Evolutionary conservation across 2,113 vertebrate genomes (phyloP), one percentile per base, ranked within the genome.

Genomic region (Ochotona princeps): DNA sequence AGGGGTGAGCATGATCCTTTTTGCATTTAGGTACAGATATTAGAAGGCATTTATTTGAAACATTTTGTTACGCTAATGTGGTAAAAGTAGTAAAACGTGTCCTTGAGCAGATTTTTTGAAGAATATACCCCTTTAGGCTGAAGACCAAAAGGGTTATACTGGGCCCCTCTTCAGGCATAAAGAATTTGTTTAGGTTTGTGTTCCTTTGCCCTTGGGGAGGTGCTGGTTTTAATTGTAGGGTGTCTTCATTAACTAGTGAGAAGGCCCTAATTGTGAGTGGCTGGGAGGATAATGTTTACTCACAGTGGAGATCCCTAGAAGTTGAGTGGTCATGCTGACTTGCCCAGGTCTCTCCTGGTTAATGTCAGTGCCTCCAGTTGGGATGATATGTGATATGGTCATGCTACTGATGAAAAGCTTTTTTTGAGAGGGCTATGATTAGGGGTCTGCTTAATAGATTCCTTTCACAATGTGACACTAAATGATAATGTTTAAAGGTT

Each of bases 191-290:
- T 87, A 73, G 73, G 65, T 76, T 72, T 92, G 1, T 83, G 60
- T 92, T 83, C n/a, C 65, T 76, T 89, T 75, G 47, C 20, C 60
- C 21, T 25, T 90, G 75, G 70, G 61, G 13, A 65, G 51, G 44
- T 38, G 44, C 65, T 82, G 28, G 60, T 95, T 89, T 84, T 93
- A 26, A 69, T 78, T 88, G 88, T 79, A 35, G 26, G 80, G 26
- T 51, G 44, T 73, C 87, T 75, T 18, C 9, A 25, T 79, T 93
- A 67, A 35, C 15, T 47, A 85, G 69, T 63, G 15, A 38, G 80
- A 75, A 73, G 35, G 11, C 32, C 80, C 66, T 81, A 67, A 72
- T 21, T 87, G n/a, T 83, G 14, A 47, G 21, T 4, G 15, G 13
- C 70, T 75, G 26, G 5, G 47, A 79, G 57, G 44, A 72, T 83